Percentiles rank a stretch among this genome's conserved stretches.
Evolutionary conservation across 2,113 vertebrate species (phyloP).

Genomic region (Ia io): DNA sequence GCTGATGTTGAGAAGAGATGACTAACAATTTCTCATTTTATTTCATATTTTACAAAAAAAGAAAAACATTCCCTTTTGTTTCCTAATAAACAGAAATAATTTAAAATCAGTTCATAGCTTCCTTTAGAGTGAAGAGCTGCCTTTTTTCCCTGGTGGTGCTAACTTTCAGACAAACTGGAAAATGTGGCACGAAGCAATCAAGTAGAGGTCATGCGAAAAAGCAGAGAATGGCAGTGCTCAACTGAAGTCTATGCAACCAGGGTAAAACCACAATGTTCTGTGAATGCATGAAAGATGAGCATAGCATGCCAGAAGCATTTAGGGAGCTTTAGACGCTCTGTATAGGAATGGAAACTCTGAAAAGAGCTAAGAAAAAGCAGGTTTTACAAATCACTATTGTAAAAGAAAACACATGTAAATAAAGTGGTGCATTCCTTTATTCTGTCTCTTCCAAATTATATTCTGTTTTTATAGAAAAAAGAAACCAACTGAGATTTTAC

Average conservation of each 20-base stretch:
- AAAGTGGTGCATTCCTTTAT: neutral
- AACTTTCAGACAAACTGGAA: neutral
- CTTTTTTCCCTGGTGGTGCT: neutral
- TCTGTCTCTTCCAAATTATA: neutral
- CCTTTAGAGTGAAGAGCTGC: neutral
- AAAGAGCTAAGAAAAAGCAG: neutral
- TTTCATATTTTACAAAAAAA: neutral
- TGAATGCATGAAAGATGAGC: neutral
- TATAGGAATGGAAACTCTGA: neutral
- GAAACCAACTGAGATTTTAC: neutral
- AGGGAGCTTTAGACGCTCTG: neutral
- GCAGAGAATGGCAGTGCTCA: neutral
- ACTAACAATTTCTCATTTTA: neutral
- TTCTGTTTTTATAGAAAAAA: neutral
- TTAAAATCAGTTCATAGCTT: neutral
- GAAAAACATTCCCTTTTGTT: neutral
- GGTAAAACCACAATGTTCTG: neutral
- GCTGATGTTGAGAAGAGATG: neutral
- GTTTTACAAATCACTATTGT: neutral
- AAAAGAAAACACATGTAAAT: slow-evolving; percentile 35
- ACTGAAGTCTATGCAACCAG: neutral
- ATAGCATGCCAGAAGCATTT: neutral
- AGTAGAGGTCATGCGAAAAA: neutral
- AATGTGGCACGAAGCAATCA: neutral
- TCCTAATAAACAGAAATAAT: neutral